phyloP scores from a whole-genome alignment of 2,797 vertebrate genomes.

The Vipera latastei region DNA sequence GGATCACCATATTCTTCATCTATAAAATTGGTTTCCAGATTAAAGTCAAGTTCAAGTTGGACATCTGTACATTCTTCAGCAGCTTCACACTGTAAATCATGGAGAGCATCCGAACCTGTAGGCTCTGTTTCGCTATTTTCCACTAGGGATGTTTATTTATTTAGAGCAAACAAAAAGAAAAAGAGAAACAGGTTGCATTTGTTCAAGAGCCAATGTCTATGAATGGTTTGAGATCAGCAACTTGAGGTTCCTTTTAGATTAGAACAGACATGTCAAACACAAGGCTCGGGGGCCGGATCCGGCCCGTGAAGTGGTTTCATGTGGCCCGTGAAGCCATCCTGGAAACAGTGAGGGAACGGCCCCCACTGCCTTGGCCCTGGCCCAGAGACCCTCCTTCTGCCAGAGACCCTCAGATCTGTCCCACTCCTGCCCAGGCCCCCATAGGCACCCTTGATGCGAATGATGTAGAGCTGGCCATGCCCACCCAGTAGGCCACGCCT shows the following conservation, averaged over 20 bases:
- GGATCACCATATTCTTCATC: slow-evolving; percentile 63
- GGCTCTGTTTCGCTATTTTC: slow-evolving; percentile 38
- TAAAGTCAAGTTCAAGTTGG: slow-evolving; percentile 85
- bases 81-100: slow-evolving; percentile 39
- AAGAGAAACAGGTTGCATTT: slow-evolving; percentile 12
- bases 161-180: slow-evolving; percentile 20
- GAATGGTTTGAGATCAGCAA: neutral
- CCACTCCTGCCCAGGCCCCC: too few relatives aligned
- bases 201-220: neutral
- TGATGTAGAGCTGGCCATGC: too few relatives aligned
- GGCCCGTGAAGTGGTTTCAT: too few relatives aligned
- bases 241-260: neutral
- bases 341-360: too few relatives aligned
- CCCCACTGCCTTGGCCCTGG: too few relatives aligned
- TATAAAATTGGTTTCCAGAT: slow-evolving; percentile 86
- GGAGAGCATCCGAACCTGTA: slow-evolving; percentile 29
- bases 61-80: slow-evolving; percentile 81
- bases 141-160: slow-evolving; percentile 28
- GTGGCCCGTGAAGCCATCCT: too few relatives aligned
- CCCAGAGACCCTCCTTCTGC: too few relatives aligned
- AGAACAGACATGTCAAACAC: neutral
- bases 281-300: too few relatives aligned
- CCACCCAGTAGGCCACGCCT: too few relatives aligned
- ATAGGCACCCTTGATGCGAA: too few relatives aligned
- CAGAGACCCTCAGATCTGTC: too few relatives aligned